Evolutionary conservation across 2,888 invertebrate species (phyloP).

Genomic region (Trichacis sp.): DNA sequence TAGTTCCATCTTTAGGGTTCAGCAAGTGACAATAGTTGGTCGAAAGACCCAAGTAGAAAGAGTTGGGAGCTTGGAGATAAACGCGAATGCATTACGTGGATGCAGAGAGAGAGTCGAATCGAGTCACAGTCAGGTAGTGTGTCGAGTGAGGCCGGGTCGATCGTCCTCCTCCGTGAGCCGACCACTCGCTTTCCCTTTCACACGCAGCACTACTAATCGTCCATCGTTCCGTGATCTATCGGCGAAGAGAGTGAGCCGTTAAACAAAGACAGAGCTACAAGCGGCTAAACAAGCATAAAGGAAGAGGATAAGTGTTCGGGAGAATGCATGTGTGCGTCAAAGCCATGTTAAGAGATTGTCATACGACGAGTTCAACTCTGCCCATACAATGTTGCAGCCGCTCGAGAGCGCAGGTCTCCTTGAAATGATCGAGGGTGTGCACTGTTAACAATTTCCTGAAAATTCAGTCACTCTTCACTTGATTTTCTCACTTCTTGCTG

Average conservation of each 20-base stretch:
- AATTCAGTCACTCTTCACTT: too few species aligned
- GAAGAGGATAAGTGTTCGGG: slow-evolving; percentile 29
- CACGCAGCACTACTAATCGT: slow-evolving; percentile 66
- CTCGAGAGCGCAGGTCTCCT: neutral
- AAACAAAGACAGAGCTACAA: slow-evolving; percentile 34
- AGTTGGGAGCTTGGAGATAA: slow-evolving; percentile 46
- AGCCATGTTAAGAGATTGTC: slow-evolving; percentile 27
- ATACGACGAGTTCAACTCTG: slow-evolving; percentile 39
- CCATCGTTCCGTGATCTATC: slow-evolving; percentile 63
- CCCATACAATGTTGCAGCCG: slow-evolving; percentile 1
- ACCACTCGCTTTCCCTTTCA: slow-evolving; percentile 66
- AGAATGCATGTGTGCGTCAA: slow-evolving; percentile 22
- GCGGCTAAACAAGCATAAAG: slow-evolving; percentile 24
- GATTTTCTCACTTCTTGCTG: too few species aligned
- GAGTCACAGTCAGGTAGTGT: slow-evolving; percentile 32
- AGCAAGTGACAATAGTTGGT: neutral
- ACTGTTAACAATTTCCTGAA: too few species aligned
- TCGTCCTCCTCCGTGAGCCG: slow-evolving; percentile 53
- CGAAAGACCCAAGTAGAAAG: slow-evolving; percentile 13
- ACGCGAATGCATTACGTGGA: slow-evolving; percentile 52
- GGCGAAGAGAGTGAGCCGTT: slow-evolving; percentile 43
- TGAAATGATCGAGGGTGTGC: neutral
- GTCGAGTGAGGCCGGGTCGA: slow-evolving; percentile 49
- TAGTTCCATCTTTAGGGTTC: too few species aligned
- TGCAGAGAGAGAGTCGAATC: slow-evolving; percentile 59